Conservation (phyloP, 1,140 invertebrate genomes). For the Archegozetes longisetosus region DNA sequence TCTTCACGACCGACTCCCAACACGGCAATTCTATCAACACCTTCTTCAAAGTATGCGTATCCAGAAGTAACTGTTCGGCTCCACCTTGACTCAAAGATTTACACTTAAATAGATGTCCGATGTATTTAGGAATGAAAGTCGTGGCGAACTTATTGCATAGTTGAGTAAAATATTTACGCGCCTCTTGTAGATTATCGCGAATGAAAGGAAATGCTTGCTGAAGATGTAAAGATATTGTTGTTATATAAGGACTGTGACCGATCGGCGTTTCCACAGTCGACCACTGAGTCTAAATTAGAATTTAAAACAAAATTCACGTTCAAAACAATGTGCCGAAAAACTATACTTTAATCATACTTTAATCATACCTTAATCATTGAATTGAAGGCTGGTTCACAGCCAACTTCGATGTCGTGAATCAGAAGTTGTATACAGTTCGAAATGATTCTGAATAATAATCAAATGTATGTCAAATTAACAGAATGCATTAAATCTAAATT, state of each 20-base stretch:
- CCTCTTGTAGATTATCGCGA: constrained; percentile 77
- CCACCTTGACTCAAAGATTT: constrained; percentile 75
- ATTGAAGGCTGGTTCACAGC: constrained; percentile 80
- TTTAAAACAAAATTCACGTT: no score
- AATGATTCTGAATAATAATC: constrained; percentile 53
- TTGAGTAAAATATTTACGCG: constrained; percentile 94
- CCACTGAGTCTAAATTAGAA: constrained; percentile 76
- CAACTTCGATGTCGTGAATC: constrained; percentile 85
- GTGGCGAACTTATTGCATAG: constrained; percentile 90
- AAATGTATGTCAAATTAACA: constrained; percentile 12
- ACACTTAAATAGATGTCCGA: constrained; percentile 83
- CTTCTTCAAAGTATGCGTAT: constrained; percentile 94
- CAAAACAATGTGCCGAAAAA: no score
- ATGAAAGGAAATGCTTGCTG: constrained; percentile 75
- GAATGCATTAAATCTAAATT: not conserved
- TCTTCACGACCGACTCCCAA: constrained; percentile 58
- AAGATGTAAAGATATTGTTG: constrained; percentile 68
- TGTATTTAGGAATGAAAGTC: constrained; percentile 86
- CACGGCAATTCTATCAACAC: constrained; percentile 87
- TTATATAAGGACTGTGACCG: constrained; percentile 90
- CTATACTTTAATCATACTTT: no score
- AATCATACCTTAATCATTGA: constrained; percentile 71
- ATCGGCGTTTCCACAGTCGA: constrained; percentile 78
- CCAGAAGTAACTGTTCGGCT: constrained; percentile 89
- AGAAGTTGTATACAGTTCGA: constrained; percentile 77